A percentile compares a stretch with the other conserved stretches of the same genome.
Evolutionary conservation across 2,113 vertebrate genomes (phyloP).

Genomic region (Alexandromys fortis): DNA sequence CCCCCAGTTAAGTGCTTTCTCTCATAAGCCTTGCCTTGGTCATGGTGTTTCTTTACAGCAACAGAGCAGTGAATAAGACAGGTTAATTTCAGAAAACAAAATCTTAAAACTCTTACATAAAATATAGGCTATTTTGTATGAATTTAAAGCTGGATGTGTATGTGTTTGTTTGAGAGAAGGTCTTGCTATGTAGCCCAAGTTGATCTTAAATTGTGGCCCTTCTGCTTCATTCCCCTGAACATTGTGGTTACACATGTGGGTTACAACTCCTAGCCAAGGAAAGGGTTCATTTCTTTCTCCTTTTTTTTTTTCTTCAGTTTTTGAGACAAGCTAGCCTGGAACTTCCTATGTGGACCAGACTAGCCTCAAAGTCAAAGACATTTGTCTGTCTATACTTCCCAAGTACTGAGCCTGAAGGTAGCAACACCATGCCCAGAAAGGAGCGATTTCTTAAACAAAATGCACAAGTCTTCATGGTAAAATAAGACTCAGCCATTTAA

Average conservation of each 20-base stretch:
- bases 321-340: background rate
- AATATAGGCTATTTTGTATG: background rate
- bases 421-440: background rate
- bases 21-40: background rate
- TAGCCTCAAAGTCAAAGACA: background rate
- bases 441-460: background rate
- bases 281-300: background rate
- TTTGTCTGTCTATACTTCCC: too few relatives aligned
- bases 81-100: background rate
- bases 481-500: background rate
- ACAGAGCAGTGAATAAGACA: background rate
- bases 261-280: background rate
- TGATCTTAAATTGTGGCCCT: background rate
- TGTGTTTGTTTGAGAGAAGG: background rate
- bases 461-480: background rate
- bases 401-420: background rate
- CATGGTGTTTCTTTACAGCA: background rate
- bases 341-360: background rate
- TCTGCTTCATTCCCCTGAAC: background rate
- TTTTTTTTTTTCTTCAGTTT: background rate
- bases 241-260: background rate
- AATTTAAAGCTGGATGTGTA: background rate
- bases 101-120: background rate
- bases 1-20: background rate
- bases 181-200: background rate